A percentile compares a stretch with the other conserved stretches of the same genome.
These are phyloP conservation scores for Acipenser oxyrinchus DNA, from an alignment of 2,797 vertebrate genomes.

Conservation along the genomic window DNA sequence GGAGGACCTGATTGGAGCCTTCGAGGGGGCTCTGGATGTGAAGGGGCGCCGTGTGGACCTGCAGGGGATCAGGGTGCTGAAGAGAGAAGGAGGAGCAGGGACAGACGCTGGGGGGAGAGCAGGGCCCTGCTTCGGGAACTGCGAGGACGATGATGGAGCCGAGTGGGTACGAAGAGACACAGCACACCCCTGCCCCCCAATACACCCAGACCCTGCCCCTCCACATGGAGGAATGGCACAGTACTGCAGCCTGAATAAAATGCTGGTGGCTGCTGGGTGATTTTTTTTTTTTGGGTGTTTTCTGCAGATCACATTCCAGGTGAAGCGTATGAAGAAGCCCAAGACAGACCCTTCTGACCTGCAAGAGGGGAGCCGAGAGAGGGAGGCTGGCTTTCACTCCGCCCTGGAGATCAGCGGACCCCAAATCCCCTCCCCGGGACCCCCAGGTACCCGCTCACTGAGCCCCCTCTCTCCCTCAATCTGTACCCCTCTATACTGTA, in stretches of 20 bases:
- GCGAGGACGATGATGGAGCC: conserved; percentile 87
- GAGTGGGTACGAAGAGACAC: conserved; percentile 76
- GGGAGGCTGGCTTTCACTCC: conserved; percentile 55
- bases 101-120: conserved; percentile 59
- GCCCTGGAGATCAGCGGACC: conserved; percentile 91
- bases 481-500: neutral
- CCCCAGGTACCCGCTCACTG: conserved; percentile 63
- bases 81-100: conserved; percentile 78
- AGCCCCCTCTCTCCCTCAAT: too few species aligned
- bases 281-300: neutral
- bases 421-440: conserved; percentile 86
- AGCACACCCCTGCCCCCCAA: neutral
- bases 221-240: neutral
- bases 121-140: conserved; percentile 92
- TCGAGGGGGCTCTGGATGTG: conserved; percentile 86
- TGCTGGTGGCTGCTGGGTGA: too few species aligned
- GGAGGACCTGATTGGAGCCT: conserved; percentile 74
- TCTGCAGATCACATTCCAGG: conserved; percentile 91
- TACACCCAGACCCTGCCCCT: too few species aligned
- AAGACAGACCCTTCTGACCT: conserved; percentile 66
- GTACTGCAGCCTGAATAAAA: neutral
- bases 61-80: conserved; percentile 87
- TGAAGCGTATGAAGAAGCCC: conserved; percentile 88
- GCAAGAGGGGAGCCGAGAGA: conserved; percentile 49
- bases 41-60: conserved; percentile 86